Conservation (phyloP, 2,113 vertebrate genomes). For the Motacilla tschutschensis region DNA sequence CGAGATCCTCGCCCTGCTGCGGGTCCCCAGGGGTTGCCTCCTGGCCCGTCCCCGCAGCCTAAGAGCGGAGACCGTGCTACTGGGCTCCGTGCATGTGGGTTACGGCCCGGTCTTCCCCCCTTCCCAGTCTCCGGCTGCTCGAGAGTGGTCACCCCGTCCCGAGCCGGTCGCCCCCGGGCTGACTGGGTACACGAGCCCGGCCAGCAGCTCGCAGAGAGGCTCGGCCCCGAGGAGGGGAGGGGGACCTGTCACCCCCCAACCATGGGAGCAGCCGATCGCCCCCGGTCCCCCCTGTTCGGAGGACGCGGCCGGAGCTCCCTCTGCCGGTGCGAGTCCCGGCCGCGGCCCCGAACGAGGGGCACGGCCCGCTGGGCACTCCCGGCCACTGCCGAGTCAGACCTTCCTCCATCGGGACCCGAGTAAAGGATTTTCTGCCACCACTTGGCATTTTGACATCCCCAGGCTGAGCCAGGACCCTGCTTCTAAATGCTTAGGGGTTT, state of each 20-base stretch:
- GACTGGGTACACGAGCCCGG: not conserved
- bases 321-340: not conserved
- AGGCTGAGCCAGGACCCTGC: not conserved
- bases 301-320: slow-evolving; percentile 40
- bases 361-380: not conserved
- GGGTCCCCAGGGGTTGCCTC: too few species aligned
- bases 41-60: too few species aligned
- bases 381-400: not conserved
- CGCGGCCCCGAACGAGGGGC: not conserved
- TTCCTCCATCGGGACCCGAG: not conserved
- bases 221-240: too few species aligned
- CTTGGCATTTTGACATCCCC: rapidly evolving
- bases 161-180: not conserved
- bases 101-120: not conserved
- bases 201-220: not conserved
- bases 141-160: not conserved
- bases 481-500: not conserved
- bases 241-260: rapidly evolving
- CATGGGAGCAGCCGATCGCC: not conserved
- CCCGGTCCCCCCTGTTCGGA: not conserved
- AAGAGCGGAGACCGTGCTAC: not conserved
- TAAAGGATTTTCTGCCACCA: not conserved
- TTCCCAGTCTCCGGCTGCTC: not conserved
- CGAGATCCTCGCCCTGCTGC: not conserved
- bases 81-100: not conserved